Conservation (phyloP, 2,888 invertebrate species). For the Linnaemya vulpina region DNA sequence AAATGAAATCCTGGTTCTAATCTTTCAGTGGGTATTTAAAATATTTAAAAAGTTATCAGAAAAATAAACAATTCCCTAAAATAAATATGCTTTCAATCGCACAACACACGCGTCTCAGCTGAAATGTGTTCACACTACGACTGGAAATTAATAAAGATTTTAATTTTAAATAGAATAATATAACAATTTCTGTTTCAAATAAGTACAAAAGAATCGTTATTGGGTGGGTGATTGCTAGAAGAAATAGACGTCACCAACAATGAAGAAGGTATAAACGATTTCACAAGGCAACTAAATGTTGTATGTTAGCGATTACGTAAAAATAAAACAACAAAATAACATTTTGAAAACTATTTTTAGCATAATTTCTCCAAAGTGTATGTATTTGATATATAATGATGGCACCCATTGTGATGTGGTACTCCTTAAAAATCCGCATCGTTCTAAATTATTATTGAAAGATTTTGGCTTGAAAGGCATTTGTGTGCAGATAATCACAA, state of each 20-base stretch:
- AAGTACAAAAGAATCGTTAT: background rate
- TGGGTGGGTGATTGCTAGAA: background rate
- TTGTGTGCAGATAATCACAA: no score
- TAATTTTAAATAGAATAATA: background rate
- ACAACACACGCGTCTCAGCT: background rate
- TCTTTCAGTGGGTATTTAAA: conserved; percentile 39
- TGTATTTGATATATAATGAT: no score
- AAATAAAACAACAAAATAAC: no score
- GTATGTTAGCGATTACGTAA: no score
- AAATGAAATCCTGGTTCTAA: conserved; percentile 58
- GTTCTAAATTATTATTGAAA: no score
- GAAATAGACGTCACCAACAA: background rate
- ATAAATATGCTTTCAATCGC: background rate
- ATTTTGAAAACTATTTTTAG: no score
- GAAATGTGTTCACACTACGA: background rate
- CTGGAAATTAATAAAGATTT: background rate
- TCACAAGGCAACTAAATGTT: no score
- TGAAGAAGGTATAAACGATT: no score
- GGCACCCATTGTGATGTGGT: no score
- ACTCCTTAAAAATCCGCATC: no score
- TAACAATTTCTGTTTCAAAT: background rate
- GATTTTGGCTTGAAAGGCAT: no score
- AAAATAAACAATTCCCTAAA: conserved; percentile 41
- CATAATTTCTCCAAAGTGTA: no score
- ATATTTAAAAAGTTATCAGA: conserved; percentile 1